Evolutionary conservation across 2,888 invertebrate genomes (phyloP).

Genomic region (Shargacucullia verbasci): DNA sequence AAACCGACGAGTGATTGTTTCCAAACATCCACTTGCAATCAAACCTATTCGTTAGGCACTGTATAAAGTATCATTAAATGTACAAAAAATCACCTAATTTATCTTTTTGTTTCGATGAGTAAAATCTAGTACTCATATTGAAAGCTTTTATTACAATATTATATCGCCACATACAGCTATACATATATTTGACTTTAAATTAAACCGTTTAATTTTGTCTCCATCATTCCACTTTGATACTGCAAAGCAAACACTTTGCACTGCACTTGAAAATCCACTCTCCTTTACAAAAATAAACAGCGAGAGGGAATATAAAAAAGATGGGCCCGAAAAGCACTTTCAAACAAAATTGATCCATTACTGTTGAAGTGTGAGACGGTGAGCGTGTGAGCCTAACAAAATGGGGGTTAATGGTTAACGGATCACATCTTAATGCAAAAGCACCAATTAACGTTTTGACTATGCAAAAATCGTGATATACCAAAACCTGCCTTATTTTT

Average conservation of each 20-base stretch:
- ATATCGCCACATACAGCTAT: too few species aligned
- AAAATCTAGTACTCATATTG: too few species aligned
- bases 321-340: slow-evolving; percentile 38
- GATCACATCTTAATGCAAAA: slow-evolving; percentile 66
- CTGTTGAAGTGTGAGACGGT: slow-evolving; percentile 48
- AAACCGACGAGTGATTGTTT: too few species aligned
- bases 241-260: not conserved
- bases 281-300: slow-evolving; percentile 15
- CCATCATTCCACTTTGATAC: not conserved
- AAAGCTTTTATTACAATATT: too few species aligned
- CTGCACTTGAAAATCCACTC: slow-evolving; percentile 14
- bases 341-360: slow-evolving; percentile 56
- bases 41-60: too few species aligned
- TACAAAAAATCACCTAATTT: too few species aligned
- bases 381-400: slow-evolving; percentile 61
- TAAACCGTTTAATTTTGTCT: too few species aligned
- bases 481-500: slow-evolving; percentile 18
- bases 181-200: too few species aligned
- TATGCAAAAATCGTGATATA: slow-evolving; percentile 26
- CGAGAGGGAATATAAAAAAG: slow-evolving; percentile 36
- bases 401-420: slow-evolving; percentile 65
- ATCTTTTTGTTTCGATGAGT: too few species aligned
- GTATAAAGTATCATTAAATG: too few species aligned
- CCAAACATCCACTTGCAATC: too few species aligned
- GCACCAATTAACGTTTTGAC: slow-evolving; percentile 64